Percentiles rank a stretch among this genome's conserved stretches.
phyloP scores from a whole-genome alignment of 2,113 vertebrate species.

The Saimiri boliviensis region DNA sequence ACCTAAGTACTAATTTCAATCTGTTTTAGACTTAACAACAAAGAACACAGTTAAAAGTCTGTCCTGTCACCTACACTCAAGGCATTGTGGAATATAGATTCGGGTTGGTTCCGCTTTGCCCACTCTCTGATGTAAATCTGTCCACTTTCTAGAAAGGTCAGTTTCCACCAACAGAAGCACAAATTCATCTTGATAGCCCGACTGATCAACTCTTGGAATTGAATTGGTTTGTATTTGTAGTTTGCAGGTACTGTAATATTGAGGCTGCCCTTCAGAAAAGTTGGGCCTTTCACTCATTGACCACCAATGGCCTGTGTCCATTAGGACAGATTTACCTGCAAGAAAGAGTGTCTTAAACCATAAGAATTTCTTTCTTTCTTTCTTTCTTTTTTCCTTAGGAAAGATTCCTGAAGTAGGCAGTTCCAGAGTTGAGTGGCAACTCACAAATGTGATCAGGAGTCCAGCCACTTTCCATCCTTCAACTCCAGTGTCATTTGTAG shows the following conservation, averaged over 20 bases:
- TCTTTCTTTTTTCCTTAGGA: background rate
- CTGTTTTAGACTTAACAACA: background rate
- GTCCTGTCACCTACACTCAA: background rate
- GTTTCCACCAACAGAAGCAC: background rate
- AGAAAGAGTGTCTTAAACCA: background rate
- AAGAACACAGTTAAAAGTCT: background rate
- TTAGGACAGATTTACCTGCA: background rate
- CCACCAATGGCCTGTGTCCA: background rate
- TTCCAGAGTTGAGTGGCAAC: background rate
- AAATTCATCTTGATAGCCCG: background rate
- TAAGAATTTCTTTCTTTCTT: background rate
- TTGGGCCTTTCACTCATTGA: background rate
- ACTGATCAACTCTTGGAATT: background rate
- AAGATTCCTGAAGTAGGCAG: background rate
- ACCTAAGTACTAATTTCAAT: background rate
- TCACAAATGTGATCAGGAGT: background rate
- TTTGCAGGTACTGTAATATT: background rate
- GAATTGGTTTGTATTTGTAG: background rate
- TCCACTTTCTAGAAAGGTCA: background rate
- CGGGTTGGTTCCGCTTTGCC: background rate
- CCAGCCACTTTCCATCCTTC: background rate
- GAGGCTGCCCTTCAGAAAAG: background rate
- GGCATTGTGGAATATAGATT: background rate
- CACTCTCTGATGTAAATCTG: background rate
- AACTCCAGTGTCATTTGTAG: background rate